Evolutionary conservation across 2,113 vertebrate genomes (phyloP).

Genomic region (Caracal caracal): DNA sequence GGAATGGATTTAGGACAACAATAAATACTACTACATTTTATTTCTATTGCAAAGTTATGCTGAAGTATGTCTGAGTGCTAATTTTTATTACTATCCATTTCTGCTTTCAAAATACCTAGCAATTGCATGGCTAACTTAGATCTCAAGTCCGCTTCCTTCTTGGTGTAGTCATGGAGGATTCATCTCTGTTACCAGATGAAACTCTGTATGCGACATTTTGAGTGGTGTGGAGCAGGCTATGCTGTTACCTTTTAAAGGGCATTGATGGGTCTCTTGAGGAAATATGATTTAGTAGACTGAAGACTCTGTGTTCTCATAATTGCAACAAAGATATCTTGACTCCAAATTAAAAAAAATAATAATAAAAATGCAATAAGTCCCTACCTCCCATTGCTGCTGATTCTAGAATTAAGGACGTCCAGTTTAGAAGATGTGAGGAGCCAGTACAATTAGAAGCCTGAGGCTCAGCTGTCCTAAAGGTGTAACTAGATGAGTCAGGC

Average conservation of each 20-base stretch:
- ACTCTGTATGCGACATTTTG: background rate
- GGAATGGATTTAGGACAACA: background rate
- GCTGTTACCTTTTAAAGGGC: background rate
- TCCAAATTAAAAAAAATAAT: slow-evolving; percentile 58
- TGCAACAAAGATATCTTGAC: background rate
- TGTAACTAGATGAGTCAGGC: background rate
- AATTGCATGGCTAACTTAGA: background rate
- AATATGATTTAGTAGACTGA: slow-evolving; percentile 14
- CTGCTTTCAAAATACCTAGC: background rate
- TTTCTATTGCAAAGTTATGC: background rate
- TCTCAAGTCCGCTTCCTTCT: background rate
- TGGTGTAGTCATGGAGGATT: background rate
- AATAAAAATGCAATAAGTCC: slow-evolving; percentile 48
- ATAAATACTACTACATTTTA: background rate
- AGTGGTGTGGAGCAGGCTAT: background rate
- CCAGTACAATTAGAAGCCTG: background rate
- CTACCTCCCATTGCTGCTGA: slow-evolving; percentile 48
- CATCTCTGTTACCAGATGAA: slow-evolving; percentile 21
- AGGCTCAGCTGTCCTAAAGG: background rate
- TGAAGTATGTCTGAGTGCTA: background rate
- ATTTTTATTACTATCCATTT: background rate
- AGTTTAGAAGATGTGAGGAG: slow-evolving; percentile 51
- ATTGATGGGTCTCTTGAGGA: slow-evolving; percentile 35
- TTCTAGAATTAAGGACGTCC: slow-evolving; percentile 5
- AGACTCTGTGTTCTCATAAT: slow-evolving; percentile 20